These are phyloP conservation scores for Microtus montanus DNA, from an alignment of 2,113 vertebrate genomes.

Conservation along the genomic window DNA sequence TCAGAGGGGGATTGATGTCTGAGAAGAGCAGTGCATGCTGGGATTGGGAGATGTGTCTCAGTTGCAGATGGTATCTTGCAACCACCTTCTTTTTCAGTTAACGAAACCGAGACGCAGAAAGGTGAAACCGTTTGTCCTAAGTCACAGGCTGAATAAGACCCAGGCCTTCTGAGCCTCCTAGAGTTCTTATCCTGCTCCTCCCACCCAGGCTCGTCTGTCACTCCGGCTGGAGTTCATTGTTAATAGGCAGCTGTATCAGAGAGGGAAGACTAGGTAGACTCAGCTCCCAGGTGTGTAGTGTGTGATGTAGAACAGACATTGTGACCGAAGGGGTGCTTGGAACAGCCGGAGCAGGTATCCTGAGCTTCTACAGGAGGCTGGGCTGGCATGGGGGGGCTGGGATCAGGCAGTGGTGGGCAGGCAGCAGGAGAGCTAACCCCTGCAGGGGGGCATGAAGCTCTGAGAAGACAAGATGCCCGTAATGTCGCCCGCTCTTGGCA, in stretches of 20 bases:
- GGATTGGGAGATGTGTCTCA: neutral
- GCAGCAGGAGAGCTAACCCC: neutral
- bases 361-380: neutral
- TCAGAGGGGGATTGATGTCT: neutral
- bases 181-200: neutral
- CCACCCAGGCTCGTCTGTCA: neutral
- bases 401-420: neutral
- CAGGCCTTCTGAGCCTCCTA: neutral
- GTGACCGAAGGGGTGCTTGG: neutral
- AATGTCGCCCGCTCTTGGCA: neutral
- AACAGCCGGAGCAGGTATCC: neutral
- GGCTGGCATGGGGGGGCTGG: neutral
- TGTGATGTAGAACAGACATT: neutral
- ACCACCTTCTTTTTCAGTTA: neutral
- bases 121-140: conserved; percentile 9
- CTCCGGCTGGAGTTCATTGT: neutral
- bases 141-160: neutral
- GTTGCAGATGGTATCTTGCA: neutral
- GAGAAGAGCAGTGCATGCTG: neutral
- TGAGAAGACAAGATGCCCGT: neutral
- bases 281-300: neutral
- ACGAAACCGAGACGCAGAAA: conserved; percentile 18
- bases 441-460: neutral
- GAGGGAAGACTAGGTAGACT: neutral
- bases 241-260: neutral